Evolutionary conservation across 2,888 invertebrate species (phyloP), one percentile per base, ranked within the genome.

Genomic region (Spisula solida): DNA sequence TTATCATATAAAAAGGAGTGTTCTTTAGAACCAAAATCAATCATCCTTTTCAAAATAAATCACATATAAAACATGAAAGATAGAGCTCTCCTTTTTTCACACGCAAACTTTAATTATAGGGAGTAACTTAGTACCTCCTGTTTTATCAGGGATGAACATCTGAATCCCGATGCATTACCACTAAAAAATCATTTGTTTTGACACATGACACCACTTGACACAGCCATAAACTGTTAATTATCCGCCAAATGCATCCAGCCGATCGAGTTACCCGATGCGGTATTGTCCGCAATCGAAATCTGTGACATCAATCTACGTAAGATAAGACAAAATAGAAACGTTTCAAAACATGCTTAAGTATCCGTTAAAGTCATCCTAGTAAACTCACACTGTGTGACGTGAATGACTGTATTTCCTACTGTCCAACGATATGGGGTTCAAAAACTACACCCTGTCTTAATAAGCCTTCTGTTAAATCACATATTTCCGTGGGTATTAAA

Each of bases 171-270:
- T 75, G 34, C 75, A 75, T 75, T 75, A 75, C 75, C 75, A 31
- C 34, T 2, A 51, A 70, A 70, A 75, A 83, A 75, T 75, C 83
- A 83, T 83, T 83, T 83, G 83, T 83, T 75, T 75, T 75, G 83
- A 83, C 83, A 83, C 47, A 66, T 82, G 66, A 82, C 82, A 66
- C 82, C 29, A 25, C 70, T 83, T 83, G 48, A 75, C 83, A 83
- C 75, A 31, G 18, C 29, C 66, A 18, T 75, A 83, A 75, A 75
- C 75, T 75, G 83, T 75, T 83, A 83, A 83, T 83, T 20, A 75
- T 48, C 51, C 18, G 31, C 25, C 51, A 18, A 18, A 51, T 51
- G 51, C 83, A 83, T 83, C 51, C 29, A 10, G 10, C 20, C 4
- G 70, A 70, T 83, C 75, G 20, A 6, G 48, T 83, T 48, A 83